phyloP scores from a whole-genome alignment of 2,113 vertebrate species.

The Sebastes fasciatus region DNA sequence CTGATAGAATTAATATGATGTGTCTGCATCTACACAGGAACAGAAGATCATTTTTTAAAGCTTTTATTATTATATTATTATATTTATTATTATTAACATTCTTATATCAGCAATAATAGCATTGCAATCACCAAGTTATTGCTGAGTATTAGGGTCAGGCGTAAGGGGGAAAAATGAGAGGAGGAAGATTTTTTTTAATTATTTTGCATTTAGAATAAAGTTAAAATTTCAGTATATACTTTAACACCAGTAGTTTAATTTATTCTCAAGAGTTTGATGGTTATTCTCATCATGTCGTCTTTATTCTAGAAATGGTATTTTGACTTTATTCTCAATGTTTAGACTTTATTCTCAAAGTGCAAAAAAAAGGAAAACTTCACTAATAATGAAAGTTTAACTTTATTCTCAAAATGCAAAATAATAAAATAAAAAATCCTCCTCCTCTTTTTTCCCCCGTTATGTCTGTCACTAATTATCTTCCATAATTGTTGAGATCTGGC shows the following conservation, averaged over 20 bases:
- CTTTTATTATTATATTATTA: background rate
- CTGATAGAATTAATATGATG: slow-evolving; percentile 16
- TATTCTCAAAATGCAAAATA: background rate
- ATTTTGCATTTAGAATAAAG: background rate
- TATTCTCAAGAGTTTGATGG: background rate
- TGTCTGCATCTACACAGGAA: slow-evolving; percentile 23
- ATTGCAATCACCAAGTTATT: background rate
- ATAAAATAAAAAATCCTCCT: too few species aligned
- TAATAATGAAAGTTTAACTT: background rate
- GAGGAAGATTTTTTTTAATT: background rate
- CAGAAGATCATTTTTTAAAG: background rate
- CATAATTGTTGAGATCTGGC: too few species aligned
- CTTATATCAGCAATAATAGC: background rate
- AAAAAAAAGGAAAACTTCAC: background rate
- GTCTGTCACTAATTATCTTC: too few species aligned
- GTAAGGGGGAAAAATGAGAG: background rate
- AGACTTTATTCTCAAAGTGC: background rate
- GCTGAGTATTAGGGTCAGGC: background rate
- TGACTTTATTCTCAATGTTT: background rate
- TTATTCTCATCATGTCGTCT: background rate
- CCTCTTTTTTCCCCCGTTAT: too few species aligned
- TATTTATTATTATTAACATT: slow-evolving; percentile 4
- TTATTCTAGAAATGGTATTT: background rate
- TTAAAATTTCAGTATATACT: background rate
- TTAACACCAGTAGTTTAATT: background rate